These are phyloP conservation scores for Yponomeuta cagnagella DNA, from an alignment of 2,888 invertebrate genomes.

Conservation along the genomic window DNA sequence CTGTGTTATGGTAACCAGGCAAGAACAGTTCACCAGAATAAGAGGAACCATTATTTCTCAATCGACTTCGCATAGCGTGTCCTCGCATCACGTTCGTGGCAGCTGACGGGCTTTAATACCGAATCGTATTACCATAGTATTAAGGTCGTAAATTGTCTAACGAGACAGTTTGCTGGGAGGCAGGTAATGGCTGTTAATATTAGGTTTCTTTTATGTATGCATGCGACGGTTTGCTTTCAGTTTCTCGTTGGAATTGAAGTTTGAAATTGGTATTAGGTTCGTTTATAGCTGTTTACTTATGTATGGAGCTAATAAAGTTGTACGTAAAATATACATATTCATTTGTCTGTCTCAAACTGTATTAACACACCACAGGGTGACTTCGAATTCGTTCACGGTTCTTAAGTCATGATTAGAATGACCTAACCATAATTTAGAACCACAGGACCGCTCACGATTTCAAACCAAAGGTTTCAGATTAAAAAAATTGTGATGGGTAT, in stretches of 20 bases:
- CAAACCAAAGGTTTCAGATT: too few relatives aligned
- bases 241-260: background rate
- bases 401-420: too few relatives aligned
- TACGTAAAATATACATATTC: too few relatives aligned
- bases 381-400: too few relatives aligned
- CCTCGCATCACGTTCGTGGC: background rate
- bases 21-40: too few relatives aligned
- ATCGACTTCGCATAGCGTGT: constrained; percentile 2
- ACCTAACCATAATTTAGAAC: too few relatives aligned
- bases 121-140: constrained; percentile 9
- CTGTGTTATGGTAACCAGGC: too few relatives aligned
- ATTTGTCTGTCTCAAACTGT: too few relatives aligned
- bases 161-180: background rate
- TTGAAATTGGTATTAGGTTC: background rate
- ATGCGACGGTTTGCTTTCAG: background rate
- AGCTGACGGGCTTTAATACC: constrained; percentile 8
- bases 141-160: constrained; percentile 1
- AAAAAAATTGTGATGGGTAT: too few relatives aligned
- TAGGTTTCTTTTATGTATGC: background rate
- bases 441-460: too few relatives aligned
- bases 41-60: background rate
- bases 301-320: too few relatives aligned
- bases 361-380: too few relatives aligned
- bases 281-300: background rate
- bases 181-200: constrained; percentile 1